phyloP scores from a whole-genome alignment of 2,113 vertebrate genomes.

The Spilogale gracilis region DNA sequence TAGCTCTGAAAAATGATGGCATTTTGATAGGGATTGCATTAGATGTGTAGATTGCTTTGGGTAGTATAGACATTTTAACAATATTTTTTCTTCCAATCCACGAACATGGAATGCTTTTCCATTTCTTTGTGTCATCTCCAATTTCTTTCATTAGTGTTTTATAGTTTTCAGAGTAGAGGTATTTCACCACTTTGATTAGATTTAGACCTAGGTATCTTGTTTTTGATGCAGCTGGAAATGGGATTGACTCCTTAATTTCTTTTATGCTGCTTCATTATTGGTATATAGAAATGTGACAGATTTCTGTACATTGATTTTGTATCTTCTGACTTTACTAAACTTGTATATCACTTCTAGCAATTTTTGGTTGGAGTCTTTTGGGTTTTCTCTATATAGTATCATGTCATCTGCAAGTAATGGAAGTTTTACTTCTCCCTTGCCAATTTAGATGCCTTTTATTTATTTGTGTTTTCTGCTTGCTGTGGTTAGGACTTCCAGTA shows the following conservation, averaged over 20 bases:
- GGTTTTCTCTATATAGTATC: no score
- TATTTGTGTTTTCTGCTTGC: background rate
- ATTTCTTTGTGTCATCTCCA: no score
- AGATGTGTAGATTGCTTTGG: no score
- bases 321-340: no score
- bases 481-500: background rate
- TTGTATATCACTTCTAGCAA: no score
- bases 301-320: no score
- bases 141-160: background rate
- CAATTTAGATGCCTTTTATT: background rate
- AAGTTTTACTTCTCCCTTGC: background rate
- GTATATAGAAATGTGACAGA: background rate
- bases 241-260: background rate
- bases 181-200: background rate
- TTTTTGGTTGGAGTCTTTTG: no score
- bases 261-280: background rate
- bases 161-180: background rate
- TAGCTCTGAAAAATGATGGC: background rate
- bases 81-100: no score
- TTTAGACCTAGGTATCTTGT: background rate
- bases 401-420: no score
- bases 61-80: no score
- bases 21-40: no score
- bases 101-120: no score
- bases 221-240: background rate